These are phyloP conservation scores for Andrena bucephala DNA, from an alignment of 2,888 invertebrate genomes.

Conservation along the genomic window DNA sequence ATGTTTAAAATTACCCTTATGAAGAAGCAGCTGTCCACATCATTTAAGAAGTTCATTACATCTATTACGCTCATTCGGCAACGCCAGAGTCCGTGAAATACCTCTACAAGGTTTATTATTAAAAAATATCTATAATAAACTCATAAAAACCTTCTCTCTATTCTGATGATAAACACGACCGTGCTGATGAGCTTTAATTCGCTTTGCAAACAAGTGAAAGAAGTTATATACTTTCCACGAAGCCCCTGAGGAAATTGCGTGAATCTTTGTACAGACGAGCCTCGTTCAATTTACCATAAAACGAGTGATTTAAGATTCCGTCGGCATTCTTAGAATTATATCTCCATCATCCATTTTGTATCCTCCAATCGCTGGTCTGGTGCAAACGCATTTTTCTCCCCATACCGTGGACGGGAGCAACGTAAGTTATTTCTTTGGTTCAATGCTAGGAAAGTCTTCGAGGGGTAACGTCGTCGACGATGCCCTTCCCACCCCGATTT, in stretches of 20 bases:
- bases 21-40: too few relatives aligned
- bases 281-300: constrained; percentile 65
- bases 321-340: constrained; percentile 67
- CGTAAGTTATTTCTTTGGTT: constrained; percentile 73
- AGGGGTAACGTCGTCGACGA: constrained; percentile 59
- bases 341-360: constrained; percentile 70
- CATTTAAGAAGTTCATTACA: too few relatives aligned
- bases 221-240: not conserved
- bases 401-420: constrained; percentile 42
- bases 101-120: too few relatives aligned
- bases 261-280: constrained; percentile 30
- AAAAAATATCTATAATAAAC: too few relatives aligned
- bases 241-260: constrained; percentile 12
- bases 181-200: too few relatives aligned
- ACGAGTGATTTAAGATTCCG: constrained; percentile 69
- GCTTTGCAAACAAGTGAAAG: not conserved
- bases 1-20: too few relatives aligned
- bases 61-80: too few relatives aligned
- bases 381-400: constrained; percentile 71
- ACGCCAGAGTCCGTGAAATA: too few relatives aligned
- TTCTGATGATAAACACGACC: too few relatives aligned
- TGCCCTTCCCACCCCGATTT: constrained; percentile 44
- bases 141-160: too few relatives aligned
- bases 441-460: constrained; percentile 61
- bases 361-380: constrained; percentile 64